Base-by-base conservation (phyloP, 1,140 invertebrate species). In the Argopecten irradians region DNA sequence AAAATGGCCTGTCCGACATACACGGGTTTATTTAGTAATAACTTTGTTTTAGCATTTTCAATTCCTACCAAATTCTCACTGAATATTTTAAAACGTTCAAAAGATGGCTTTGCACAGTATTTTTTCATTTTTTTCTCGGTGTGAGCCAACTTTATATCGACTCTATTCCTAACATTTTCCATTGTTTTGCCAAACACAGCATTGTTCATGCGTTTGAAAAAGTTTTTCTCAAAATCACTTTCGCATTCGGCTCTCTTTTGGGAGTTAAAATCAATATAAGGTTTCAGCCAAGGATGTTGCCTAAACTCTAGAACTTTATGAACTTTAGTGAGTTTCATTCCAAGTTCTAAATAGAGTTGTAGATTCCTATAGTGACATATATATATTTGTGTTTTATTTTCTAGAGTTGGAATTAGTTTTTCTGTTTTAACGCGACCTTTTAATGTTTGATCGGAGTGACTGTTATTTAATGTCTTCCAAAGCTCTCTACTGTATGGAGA, bases 321-420 rank as follows among this genome's bases (percentile, higher is more conserved):
- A 35, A 86, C 46, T 46, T 89, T 83, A 13, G 5, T 86, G n/a
- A 86, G 3, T 83, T 83, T 55, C 32, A 89, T 39, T 35, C 88
- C 88, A 16, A 83, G 33, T 14, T 84, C 32, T 32, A 83, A 82
- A 41, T 89, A 91, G 22, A 90, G 36, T 41, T 91, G 84, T 32
- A 91, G 32, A 85, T 91, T 87, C 22, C 89, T 83, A 46, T 90
- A 91, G 34, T 91, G 90, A 0, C 84, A 16, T 0, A 91, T 88
- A 85, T 90, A 91, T n/a, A n/a, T n/a, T 34, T 91, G 89, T 35
- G 33, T 82, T 28, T 90, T 91, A 35, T 90, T 46, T 22, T 46
- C 32, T 32, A 91, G 55, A 35, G 90, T 90, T 16, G 91, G 87
- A 22, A 90, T 85, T 0, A 87, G 71, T 86, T 89, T 90, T 86